phyloP scores from a whole-genome alignment of 1,140 invertebrate genomes.

The Drosophila malerkotliana region DNA sequence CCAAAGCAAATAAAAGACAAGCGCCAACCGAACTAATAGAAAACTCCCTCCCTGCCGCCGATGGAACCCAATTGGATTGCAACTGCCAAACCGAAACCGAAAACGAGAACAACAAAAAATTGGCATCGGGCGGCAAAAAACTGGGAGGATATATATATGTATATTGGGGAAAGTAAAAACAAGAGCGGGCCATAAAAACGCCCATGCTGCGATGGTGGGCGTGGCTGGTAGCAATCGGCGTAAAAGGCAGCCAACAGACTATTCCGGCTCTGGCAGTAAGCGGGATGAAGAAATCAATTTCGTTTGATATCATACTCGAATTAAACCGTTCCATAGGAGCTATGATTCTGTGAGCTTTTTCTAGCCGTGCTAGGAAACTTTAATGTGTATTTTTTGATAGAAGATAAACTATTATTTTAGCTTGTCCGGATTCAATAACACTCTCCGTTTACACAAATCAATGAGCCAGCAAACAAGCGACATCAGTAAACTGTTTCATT shows the following conservation, averaged over 20 bases:
- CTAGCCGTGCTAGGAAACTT: not conserved
- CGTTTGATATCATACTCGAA: constrained; percentile 48
- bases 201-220: constrained; percentile 27
- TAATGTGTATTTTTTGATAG: not conserved
- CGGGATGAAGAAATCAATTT: constrained; percentile 48
- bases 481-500: not conserved
- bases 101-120: constrained; percentile 14
- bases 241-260: constrained; percentile 38
- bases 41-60: constrained; percentile 16
- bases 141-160: constrained; percentile 16
- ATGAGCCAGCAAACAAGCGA: not conserved
- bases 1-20: constrained; percentile 53
- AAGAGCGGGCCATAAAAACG: constrained; percentile 46
- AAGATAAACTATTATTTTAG: too few species aligned
- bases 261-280: constrained; percentile 10
- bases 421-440: not conserved
- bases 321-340: constrained; percentile 27
- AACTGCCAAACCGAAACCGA: constrained; percentile 32
- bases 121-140: constrained; percentile 12
- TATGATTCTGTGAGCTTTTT: not conserved
- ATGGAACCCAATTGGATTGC: constrained; percentile 36
- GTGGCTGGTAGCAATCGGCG: constrained; percentile 42
- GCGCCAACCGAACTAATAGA: constrained; percentile 50
- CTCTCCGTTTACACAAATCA: not conserved
- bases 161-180: constrained; percentile 38